Percentiles rank a stretch among this genome's conserved stretches.
These are phyloP conservation scores for Amyelois transitella DNA, from an alignment of 1,140 invertebrate genomes.

Conservation along the genomic window DNA sequence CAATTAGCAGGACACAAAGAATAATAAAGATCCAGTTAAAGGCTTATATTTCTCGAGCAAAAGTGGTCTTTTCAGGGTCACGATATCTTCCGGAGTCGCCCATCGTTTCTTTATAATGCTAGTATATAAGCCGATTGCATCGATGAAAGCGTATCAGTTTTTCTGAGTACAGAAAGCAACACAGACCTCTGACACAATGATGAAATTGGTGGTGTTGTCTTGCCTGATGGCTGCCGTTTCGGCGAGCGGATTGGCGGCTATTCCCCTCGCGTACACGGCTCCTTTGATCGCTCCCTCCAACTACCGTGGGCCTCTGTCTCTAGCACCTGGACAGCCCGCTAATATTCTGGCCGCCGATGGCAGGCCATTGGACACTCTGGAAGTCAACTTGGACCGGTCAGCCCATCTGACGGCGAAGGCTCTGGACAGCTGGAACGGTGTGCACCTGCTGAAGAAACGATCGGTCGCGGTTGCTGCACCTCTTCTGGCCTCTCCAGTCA, in stretches of 20 bases:
- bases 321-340: slow-evolving; percentile 50
- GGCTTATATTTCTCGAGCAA: slow-evolving; percentile 21
- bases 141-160: slow-evolving; percentile 29
- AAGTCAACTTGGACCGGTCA: slow-evolving; percentile 63
- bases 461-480: slow-evolving; percentile 17
- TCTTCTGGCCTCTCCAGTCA: slow-evolving; percentile 21
- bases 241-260: slow-evolving; percentile 37
- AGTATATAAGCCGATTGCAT: slow-evolving; percentile 23
- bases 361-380: slow-evolving; percentile 54
- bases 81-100: slow-evolving; percentile 29
- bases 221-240: slow-evolving; percentile 66
- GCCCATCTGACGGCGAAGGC: slow-evolving; percentile 55
- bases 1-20: slow-evolving; percentile 13
- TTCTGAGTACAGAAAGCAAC: slow-evolving; percentile 28
- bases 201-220: slow-evolving; percentile 76
- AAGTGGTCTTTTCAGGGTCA: slow-evolving; percentile 32
- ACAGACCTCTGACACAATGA: slow-evolving; percentile 66
- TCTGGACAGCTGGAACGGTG: slow-evolving; percentile 26
- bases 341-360: slow-evolving; percentile 43
- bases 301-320: slow-evolving; percentile 45
- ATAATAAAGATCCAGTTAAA: slow-evolving; percentile 14
- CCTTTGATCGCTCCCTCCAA: slow-evolving; percentile 29
- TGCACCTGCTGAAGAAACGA: slow-evolving; percentile 50
- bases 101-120: slow-evolving; percentile 16
- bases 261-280: slow-evolving; percentile 25